Conservation (phyloP, 2,888 invertebrate genomes). For the Microchrysa polita region DNA sequence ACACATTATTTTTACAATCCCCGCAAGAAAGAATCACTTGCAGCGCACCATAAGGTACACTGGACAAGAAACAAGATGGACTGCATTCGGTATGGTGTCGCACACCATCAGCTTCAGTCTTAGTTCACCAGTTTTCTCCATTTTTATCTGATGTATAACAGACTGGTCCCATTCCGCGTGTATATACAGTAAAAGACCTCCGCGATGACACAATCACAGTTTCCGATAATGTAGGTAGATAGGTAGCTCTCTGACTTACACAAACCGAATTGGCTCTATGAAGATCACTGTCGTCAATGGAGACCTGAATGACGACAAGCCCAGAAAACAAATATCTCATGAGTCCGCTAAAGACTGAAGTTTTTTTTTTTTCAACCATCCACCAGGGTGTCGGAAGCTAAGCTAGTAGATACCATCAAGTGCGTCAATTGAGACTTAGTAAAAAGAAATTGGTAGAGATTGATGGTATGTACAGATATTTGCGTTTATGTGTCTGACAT, state of each 20-base stretch:
- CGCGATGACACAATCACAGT: conserved; percentile 21
- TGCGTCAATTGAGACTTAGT: conserved; percentile 1
- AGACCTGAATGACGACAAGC: conserved; percentile 14
- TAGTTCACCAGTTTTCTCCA: conserved; percentile 16
- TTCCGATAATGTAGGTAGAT: conserved; percentile 7
- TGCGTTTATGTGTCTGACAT: too few species aligned
- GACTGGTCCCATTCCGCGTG: conserved; percentile 33
- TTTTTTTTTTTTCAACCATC: background rate
- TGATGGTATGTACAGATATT: too few species aligned
- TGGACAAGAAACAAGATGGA: background rate
- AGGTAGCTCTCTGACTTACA: too few species aligned
- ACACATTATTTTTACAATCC: too few species aligned
- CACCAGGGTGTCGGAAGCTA: background rate
- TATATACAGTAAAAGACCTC: conserved; percentile 31
- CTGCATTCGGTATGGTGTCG: too few species aligned
- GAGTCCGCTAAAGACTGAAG: background rate
- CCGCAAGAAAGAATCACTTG: too few species aligned
- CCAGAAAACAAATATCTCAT: background rate
- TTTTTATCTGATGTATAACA: conserved; percentile 32
- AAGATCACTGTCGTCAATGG: background rate
- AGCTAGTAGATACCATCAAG: background rate
- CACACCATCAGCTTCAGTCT: background rate
- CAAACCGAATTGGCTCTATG: background rate
- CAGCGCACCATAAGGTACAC: background rate
- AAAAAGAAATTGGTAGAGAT: background rate